Evolutionary conservation across 2,113 vertebrate species (phyloP).

Genomic region (Crotalus helleri): DNA sequence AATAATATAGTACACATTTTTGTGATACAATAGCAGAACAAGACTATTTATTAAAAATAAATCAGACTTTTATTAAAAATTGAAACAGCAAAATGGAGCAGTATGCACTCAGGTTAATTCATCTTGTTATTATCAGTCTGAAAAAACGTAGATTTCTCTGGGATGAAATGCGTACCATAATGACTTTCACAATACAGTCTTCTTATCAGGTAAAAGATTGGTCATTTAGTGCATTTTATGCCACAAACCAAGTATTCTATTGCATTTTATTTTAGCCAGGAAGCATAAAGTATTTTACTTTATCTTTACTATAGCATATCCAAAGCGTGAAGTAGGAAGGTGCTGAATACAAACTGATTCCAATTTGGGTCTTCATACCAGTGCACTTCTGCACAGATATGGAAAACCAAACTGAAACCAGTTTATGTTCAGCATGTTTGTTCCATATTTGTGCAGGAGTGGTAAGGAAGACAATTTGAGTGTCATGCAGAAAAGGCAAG

Average conservation of each 20-base stretch:
- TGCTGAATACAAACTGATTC: background rate
- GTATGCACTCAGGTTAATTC: background rate
- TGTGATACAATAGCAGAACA: too few relatives aligned
- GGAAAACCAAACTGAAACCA: too few relatives aligned
- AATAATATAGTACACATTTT: too few relatives aligned
- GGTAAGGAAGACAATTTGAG: background rate
- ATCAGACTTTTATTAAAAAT: slow-evolving; percentile 15
- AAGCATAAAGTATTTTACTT: background rate
- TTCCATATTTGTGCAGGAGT: background rate
- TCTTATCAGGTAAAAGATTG: background rate
- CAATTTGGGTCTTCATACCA: background rate
- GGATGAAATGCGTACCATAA: background rate
- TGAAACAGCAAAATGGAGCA: background rate
- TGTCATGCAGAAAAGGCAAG: background rate
- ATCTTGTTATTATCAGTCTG: background rate
- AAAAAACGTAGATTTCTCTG: slow-evolving; percentile 3
- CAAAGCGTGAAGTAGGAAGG: background rate
- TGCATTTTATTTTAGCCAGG: background rate
- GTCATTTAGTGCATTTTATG: background rate
- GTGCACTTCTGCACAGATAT: background rate
- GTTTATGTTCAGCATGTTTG: too few relatives aligned
- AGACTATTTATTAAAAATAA: background rate
- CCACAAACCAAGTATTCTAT: background rate
- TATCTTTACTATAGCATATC: background rate
- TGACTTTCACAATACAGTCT: background rate